Evolutionary conservation across 2,888 invertebrate genomes (phyloP), one percentile per base, ranked within the genome.

Genomic region (Nomada fabriciana): DNA sequence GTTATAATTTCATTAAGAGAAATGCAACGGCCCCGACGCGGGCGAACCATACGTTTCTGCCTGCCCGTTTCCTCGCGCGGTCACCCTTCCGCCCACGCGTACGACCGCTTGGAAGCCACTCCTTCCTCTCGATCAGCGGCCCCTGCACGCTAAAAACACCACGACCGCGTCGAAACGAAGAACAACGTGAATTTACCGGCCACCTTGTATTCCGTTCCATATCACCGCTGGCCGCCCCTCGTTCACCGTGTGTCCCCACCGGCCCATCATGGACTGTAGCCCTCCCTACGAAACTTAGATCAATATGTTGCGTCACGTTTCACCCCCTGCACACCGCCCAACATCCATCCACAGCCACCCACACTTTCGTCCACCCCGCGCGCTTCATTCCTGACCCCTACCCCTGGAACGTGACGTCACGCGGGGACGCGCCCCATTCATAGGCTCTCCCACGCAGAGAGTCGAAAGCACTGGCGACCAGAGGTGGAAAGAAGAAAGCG

Each of bases 291-390:
- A 91, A 91, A 92, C 91, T 90, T 92, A 91, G 92, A 94, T 94
- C 94, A 93, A 94, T 94, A 93, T 93, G 90, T 93, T 94, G 93
- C 94, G 93, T 94, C 94, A 94, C 92, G 91, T 93, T 89, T 90
- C 88, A 89, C 87, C 88, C 85, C 87, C 89, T 57, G 83, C 86
- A 78, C 88, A 83, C 85, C 90, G 84, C 89, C 91, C 90, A 59
- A 80, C 84, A 80, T 86, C 88, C 88, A 73, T 81, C 87, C 85
- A 61, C 73, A 60, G 82, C 88, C 83, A 84, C 85, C 88, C 81
- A 85, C 86, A 82, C 76, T 86, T 65, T 78, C 86, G 70, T 64
- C 86, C 76, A 69, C 78, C 82, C 83, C 70, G 82, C 83, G 80
- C 83, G 80, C 82, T 82, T 80, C 89, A 82, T 85, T 80, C 75